A percentile compares a stretch with the other conserved stretches of the same genome.
phyloP scores from a whole-genome alignment of 2,797 vertebrate species.

The Eulemur rubriventer region DNA sequence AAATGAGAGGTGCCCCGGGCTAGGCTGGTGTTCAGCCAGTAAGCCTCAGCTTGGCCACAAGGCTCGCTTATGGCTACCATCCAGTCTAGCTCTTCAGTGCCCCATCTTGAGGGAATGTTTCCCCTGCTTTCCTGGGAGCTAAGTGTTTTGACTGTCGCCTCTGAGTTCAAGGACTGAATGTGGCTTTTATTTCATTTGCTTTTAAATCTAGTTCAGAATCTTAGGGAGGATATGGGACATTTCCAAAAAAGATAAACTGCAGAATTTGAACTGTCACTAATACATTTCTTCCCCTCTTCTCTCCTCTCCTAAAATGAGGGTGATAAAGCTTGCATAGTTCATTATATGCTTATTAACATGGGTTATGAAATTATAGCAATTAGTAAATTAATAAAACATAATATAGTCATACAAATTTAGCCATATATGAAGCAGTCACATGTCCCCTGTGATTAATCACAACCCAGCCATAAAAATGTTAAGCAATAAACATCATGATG shows the following conservation, averaged over 20 bases:
- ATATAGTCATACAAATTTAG: background rate
- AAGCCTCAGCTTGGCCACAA: background rate
- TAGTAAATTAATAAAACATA: background rate
- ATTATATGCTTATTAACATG: background rate
- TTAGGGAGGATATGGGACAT: background rate
- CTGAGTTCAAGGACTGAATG: background rate
- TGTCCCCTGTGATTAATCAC: background rate
- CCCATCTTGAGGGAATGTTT: background rate
- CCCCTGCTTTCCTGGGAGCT: background rate
- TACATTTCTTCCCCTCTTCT: background rate
- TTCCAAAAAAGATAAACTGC: background rate
- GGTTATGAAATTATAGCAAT: background rate
- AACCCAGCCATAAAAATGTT: background rate
- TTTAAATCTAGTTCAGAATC: conserved; percentile 27
- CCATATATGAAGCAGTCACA: background rate
- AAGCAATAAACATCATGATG: background rate
- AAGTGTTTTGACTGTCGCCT: background rate
- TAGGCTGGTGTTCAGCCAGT: background rate
- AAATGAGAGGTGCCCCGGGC: background rate
- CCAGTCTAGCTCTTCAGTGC: background rate
- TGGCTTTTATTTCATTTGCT: background rate
- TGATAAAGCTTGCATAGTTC: background rate
- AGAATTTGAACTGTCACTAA: background rate
- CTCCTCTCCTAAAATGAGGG: background rate
- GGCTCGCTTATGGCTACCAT: no score